Evolutionary conservation across 2,888 invertebrate species (phyloP), one percentile per base, ranked within the genome.

Genomic region (Cremastobaeus sp.): DNA sequence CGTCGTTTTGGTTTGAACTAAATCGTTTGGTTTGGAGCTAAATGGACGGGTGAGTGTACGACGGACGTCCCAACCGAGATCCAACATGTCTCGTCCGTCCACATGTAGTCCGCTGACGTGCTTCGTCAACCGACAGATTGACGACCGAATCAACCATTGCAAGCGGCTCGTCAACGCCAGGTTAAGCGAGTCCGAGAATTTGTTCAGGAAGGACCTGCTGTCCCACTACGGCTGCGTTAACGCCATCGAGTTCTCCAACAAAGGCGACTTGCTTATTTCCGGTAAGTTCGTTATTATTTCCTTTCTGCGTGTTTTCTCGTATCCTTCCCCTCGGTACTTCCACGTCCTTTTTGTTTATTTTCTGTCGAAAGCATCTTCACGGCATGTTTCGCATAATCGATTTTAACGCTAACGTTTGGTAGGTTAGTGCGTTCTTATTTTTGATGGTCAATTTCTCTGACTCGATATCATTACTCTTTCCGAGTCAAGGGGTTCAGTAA

Each of bases 181-280:
- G 74, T 89, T 94, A 74, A 89, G 90, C 62, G 89, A 89, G 69
- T 94, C 94, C 4, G 92, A 91, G 85, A 94, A 93, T 89, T 90
- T 97, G 35, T 96, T 92, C 88, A 92, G 93, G 80, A 94, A 94
- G 83, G 95, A 97, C 89, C 90, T 97, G 64, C 90, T 93, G 78
- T 94, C 95, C 77, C 97, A 97, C 90, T 97, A 93, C 90, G 97
- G 97, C 84, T 98, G 97, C 91, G 96, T 98, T 65, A 98, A 98
- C 90, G 97, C 97, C 75, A 94, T 97, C 81, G 97, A 97, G 89
- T 98, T 97, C 90, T 96, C 96, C 52, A 91, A 92, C 79, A 93
- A 95, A 89, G 96, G 96, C 80, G 93, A 95, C 88, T 92, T 93
- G 81, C 91, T 98, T 75, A 92, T 94, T 81, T 97, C 97, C 86